Base-by-base conservation (phyloP, 2,888 invertebrate species). In the Epistrophe eligans region DNA sequence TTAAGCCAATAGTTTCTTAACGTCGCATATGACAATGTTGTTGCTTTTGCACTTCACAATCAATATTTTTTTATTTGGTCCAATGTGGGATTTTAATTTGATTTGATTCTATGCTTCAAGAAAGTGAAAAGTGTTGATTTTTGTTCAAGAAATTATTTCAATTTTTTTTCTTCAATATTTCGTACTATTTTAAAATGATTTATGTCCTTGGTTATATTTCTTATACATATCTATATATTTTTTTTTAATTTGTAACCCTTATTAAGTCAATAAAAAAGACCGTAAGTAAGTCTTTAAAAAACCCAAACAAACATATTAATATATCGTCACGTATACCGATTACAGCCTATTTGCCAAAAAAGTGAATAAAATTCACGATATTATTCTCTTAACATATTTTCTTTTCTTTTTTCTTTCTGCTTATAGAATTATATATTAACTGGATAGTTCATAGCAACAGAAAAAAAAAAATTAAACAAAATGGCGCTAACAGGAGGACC, bases 401-500 rank as follows among this genome's bases (percentile, higher is more conserved):
- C 15, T 72, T 72, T 60, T 72, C 35, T 40, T 48, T 43, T 60
- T 52, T n/a, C 58, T 74, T 73, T 73, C 43, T 74, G 67, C 38
- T 84, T 84, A 32, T 70, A 85, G 85, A 77, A 64, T 57, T 79
- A 64, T 64, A n/a, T 62, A n/a, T 67, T 52, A 58, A 73, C 67
- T 50, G 72, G 77, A 73, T 57, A 73, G n/a, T 38, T 70, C 55
- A 32, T 55, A 55, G 45, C 67, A 40, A 66, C 13, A 55, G 1
- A 71, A 77, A 19, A 15, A 57, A 10, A 72, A n/a, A 17, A 15
- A 64, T n/a, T 55, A 48, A 28, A 32, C 11, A 77, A 77, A 76
- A 87, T 87, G 87, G 83, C 87, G 28, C 76, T 82, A 43, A 58
- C 60, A 9, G 85, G 85, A 62, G 77, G 71, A 70, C 64, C 74